Evolutionary conservation across 2,888 invertebrate species (phyloP), one percentile per base, ranked within the genome.

Genomic region (Spilarctia lutea): DNA sequence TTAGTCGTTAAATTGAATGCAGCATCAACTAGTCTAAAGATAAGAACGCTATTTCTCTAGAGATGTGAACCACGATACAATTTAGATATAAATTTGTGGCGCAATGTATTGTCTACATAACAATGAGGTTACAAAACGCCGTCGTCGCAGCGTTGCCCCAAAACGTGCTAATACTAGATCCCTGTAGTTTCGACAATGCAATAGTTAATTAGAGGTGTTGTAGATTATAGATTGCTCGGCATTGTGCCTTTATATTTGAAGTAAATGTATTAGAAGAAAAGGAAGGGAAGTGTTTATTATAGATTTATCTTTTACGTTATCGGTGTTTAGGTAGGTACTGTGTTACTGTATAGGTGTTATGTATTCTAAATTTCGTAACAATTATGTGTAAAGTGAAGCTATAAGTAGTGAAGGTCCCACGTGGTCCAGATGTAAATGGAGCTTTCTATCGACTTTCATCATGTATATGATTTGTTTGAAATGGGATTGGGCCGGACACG

Each of bases 51-150:
- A 6, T 30, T 79, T 85, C 75, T 74, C 85, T 82, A 82, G 84
- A 85, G 82, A 82, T 84, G 82, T 83, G 84, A 83, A 83, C 83
- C 79, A 75, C 66, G 83, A 83, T 85, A 79, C 72, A 78, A 72
- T 78, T 85, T 76, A 83, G 84, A 84, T 83, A 84, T 84, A 76
- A 76, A 68, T 72, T 45, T 78, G 78, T 84, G 84, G 77, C 75
- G 84, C 79, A 84, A 84, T 68, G 71, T 82, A 85, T 84, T 84
- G 84, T 84, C 78, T 84, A 68, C 73, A 77, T 75, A 78, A 84
- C 84, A 85, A 84, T 85, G 77, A 83, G 68, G 27, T 85, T 85
- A 72, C 80, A 75, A 65, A 75, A 81, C 6, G 42, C 63, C 63
- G n/a, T 35, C 20, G 45, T 45, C 56, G 66, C n/a, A 27, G 69